Percentiles rank a stretch among this genome's conserved stretches.
Conservation (phyloP, 2,113 vertebrate genomes). For the Tangachromis dhanisi region DNA sequence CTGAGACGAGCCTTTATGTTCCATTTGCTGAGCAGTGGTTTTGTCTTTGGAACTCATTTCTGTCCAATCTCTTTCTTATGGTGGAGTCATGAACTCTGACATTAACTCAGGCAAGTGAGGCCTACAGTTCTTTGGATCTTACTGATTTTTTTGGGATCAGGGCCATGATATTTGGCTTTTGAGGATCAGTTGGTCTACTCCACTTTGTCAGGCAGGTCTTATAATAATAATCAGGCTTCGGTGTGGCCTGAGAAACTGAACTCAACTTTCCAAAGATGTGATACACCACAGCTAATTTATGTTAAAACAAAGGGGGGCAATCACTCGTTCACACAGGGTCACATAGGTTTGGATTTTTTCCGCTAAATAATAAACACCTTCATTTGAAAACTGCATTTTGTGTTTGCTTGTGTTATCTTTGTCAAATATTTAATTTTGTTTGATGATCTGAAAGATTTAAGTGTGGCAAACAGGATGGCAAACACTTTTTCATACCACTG, state of each 20-base stretch:
- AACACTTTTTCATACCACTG: background rate
- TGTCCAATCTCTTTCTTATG: background rate
- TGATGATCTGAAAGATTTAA: background rate
- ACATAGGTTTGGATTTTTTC: background rate
- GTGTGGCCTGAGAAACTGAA: background rate
- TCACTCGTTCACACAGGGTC: background rate
- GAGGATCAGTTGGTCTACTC: background rate
- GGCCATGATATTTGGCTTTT: background rate
- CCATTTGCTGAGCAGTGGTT: background rate
- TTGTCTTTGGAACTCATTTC: background rate
- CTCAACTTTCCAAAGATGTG: background rate
- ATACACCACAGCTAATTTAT: accelerated
- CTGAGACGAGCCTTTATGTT: background rate
- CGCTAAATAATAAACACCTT: background rate
- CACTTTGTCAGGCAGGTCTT: background rate
- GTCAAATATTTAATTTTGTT: background rate
- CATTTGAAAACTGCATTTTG: background rate
- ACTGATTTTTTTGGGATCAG: background rate
- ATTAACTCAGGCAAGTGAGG: background rate
- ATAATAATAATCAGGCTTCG: background rate
- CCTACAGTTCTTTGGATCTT: background rate
- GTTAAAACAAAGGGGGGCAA: background rate
- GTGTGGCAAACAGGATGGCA: background rate
- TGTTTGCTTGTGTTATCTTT: background rate
- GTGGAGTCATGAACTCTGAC: background rate